phyloP scores from a whole-genome alignment of 2,797 vertebrate genomes.

The Podarcis lilfordi region DNA sequence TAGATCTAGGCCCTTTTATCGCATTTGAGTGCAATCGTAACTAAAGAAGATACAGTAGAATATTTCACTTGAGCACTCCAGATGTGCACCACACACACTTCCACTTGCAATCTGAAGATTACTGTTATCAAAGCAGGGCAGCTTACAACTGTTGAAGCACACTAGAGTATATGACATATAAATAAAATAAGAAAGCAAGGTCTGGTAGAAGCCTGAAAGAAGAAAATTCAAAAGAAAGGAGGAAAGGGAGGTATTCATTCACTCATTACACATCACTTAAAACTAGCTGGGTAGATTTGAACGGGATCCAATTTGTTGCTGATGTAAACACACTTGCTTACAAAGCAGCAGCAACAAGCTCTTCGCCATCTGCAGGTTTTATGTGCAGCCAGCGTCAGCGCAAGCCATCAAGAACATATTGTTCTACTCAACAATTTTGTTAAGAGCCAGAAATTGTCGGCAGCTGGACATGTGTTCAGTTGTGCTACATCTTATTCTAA shows the following conservation, averaged over 20 bases:
- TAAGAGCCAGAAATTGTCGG: neutral
- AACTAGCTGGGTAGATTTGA: neutral
- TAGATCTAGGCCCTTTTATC: slow-evolving; percentile 2
- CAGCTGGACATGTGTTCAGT: neutral
- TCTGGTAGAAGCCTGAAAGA: neutral
- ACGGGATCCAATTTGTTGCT: neutral
- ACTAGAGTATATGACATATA: neutral
- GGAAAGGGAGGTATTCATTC: too few relatives aligned
- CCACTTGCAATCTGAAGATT: neutral
- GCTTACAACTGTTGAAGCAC: neutral
- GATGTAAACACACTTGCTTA: neutral
- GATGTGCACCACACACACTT: neutral
- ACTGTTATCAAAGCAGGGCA: neutral
- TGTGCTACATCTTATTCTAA: neutral
- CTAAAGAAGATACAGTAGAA: neutral
- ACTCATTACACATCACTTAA: neutral
- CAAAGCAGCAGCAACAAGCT: neutral
- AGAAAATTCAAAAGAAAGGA: neutral
- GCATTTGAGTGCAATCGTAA: neutral
- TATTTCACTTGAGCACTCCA: neutral
- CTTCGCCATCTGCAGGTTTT: neutral
- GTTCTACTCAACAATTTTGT: neutral
- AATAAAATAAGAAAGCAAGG: neutral
- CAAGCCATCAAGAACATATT: neutral
- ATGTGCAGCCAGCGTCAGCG: neutral